Evolutionary conservation across 2,797 vertebrate genomes (phyloP).

Genomic region (Pristis pectinata): DNA sequence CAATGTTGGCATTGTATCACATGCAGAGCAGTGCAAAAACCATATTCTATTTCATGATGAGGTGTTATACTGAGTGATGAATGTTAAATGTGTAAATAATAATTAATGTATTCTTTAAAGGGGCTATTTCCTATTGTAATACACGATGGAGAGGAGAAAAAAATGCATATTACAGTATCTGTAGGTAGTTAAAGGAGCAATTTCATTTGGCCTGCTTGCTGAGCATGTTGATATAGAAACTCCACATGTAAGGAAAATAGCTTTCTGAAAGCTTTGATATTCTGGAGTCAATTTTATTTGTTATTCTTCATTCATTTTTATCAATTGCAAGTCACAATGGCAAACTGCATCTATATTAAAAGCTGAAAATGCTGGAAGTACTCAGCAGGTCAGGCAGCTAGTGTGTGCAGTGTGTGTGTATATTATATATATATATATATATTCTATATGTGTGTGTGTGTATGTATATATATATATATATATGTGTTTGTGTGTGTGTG

Average conservation of each 20-base stretch:
- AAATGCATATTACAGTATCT: not conserved
- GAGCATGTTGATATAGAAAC: not conserved
- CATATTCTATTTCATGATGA: not conserved
- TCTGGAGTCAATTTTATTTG: not conserved
- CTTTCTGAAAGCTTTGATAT: not conserved
- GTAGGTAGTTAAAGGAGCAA: not conserved
- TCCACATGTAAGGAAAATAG: not conserved
- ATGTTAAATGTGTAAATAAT: not conserved
- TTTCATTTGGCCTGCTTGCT: not conserved
- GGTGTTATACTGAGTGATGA: not conserved
- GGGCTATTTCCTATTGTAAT: not conserved
- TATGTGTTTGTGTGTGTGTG: too few relatives aligned
- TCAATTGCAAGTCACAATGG: not conserved
- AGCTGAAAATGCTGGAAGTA: too few relatives aligned
- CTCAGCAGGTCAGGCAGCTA: too few relatives aligned
- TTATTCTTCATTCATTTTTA: constrained; percentile 18
- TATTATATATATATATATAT: too few relatives aligned
- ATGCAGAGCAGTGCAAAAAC: not conserved
- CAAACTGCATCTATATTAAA: not conserved
- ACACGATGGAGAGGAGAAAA: not conserved
- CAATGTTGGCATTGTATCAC: not conserved
- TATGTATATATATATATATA: too few relatives aligned
- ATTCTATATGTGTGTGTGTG: too few relatives aligned
- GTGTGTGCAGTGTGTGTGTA: too few relatives aligned
- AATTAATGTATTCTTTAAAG: not conserved